Conservation (phyloP, 2,113 vertebrate species). For the Anhinga anhinga region DNA sequence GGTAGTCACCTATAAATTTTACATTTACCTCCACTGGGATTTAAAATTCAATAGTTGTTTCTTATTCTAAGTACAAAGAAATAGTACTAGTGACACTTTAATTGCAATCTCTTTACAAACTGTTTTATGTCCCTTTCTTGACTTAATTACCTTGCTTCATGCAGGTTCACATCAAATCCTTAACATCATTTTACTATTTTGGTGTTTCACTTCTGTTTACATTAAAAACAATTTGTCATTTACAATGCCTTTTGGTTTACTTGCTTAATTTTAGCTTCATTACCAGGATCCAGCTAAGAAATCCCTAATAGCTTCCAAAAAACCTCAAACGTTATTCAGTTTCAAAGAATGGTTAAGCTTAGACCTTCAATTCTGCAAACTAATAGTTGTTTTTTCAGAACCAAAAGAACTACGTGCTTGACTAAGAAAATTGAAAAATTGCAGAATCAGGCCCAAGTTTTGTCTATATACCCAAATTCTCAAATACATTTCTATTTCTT, state of each 20-base stretch:
- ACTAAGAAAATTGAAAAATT: background rate
- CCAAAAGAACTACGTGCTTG: background rate
- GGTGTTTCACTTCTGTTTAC: slow-evolving; percentile 24
- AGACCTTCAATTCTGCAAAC: background rate
- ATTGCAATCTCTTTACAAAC: slow-evolving; percentile 53
- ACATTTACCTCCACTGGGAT: background rate
- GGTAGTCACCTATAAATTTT: slow-evolving; percentile 29
- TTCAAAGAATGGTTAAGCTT: background rate
- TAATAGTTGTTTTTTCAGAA: background rate
- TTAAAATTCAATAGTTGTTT: slow-evolving; percentile 9
- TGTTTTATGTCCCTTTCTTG: slow-evolving; percentile 16
- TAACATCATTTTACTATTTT: background rate
- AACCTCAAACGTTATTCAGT: background rate
- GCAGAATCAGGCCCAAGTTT: background rate
- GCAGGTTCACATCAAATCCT: slow-evolving; percentile 16
- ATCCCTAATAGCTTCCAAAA: background rate
- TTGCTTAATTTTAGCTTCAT: slow-evolving; percentile 10
- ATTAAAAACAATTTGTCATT: slow-evolving; percentile 7
- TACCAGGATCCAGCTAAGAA: background rate
- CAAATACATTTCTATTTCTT: background rate
- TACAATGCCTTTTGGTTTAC: slow-evolving; percentile 13
- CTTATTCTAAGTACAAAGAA: slow-evolving; percentile 8
- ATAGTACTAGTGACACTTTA: slow-evolving; percentile 33
- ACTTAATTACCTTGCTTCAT: slow-evolving; percentile 26
- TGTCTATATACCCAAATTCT: background rate